These are phyloP conservation scores for Cyanoderma ruficeps DNA, from an alignment of 2,113 vertebrate genomes.

Conservation along the genomic window DNA sequence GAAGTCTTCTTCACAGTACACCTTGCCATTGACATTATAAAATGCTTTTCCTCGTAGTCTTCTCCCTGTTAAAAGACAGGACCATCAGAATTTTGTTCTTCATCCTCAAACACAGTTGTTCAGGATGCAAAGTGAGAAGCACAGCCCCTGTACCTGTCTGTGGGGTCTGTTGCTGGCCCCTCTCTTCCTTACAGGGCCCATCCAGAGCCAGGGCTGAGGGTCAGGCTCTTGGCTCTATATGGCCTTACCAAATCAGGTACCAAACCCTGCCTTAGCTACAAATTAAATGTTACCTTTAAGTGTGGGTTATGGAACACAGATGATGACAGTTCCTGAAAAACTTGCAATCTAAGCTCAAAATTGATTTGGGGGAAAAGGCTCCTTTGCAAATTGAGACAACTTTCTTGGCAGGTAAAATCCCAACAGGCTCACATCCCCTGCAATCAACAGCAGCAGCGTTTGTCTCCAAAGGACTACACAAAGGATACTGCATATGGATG, in stretches of 20 bases:
- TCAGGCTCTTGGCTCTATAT: neutral
- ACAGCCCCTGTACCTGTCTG: neutral
- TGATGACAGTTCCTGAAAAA: neutral
- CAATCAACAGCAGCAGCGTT: neutral
- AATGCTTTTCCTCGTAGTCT: slow-evolving; percentile 95
- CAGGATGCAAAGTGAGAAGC: neutral
- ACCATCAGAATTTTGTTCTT: neutral
- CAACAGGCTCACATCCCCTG: neutral
- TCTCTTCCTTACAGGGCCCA: neutral
- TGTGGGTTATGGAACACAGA: neutral
- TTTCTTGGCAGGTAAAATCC: neutral
- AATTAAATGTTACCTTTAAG: neutral
- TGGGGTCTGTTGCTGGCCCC: neutral
- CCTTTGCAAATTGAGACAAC: neutral
- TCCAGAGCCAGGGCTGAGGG: neutral
- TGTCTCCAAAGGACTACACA: neutral
- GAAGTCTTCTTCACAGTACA: slow-evolving; percentile 98
- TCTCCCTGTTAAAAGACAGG: slow-evolving; percentile 80
- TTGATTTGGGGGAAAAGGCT: neutral
- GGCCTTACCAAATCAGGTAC: neutral
- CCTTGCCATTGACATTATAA: slow-evolving; percentile 97
- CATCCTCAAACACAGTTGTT: fast-evolving
- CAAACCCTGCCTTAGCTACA: neutral
- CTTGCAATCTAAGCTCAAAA: neutral
- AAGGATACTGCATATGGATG: neutral